These are phyloP conservation scores for Microplitis deprimator DNA, from an alignment of 2,888 invertebrate genomes.

Conservation along the genomic window DNA sequence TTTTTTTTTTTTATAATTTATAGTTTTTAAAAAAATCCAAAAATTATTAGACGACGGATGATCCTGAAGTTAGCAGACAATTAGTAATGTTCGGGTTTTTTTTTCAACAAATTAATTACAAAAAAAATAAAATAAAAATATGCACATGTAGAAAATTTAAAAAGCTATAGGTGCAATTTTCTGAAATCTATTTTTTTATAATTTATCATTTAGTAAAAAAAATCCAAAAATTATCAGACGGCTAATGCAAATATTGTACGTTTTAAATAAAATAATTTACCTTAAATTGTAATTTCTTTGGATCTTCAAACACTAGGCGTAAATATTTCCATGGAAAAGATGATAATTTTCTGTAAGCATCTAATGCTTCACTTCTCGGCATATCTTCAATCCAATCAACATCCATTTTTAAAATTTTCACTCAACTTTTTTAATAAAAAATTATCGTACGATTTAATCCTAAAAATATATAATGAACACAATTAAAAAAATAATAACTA, in stretches of 20 bases:
- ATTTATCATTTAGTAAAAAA: too few relatives aligned
- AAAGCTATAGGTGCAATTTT: too few relatives aligned
- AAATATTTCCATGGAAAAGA: conserved; percentile 76
- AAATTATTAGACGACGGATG: too few relatives aligned
- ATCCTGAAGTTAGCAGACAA: too few relatives aligned
- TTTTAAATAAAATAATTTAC: conserved; percentile 60
- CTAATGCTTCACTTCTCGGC: conserved; percentile 72
- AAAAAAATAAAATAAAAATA: too few relatives aligned
- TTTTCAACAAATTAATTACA: too few relatives aligned
- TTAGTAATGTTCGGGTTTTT: too few relatives aligned
- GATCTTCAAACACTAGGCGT: conserved; percentile 73
- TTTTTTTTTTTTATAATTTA: too few relatives aligned
- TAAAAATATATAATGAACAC: not conserved
- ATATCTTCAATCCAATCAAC: conserved; percentile 60
- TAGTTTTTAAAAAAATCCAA: too few relatives aligned
- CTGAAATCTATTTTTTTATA: too few relatives aligned
- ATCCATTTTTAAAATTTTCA: conserved; percentile 47
- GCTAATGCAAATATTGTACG: not conserved
- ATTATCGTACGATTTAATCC: not conserved
- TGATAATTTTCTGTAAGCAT: conserved; percentile 73
- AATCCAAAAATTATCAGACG: not conserved
- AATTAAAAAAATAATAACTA: not conserved
- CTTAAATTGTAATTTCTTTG: conserved; percentile 73
- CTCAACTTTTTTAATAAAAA: not conserved
- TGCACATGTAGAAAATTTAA: too few relatives aligned